Percentiles rank a stretch among this genome's conserved stretches.
phyloP scores from a whole-genome alignment of 2,888 invertebrate genomes.

The Euproctis similis region DNA sequence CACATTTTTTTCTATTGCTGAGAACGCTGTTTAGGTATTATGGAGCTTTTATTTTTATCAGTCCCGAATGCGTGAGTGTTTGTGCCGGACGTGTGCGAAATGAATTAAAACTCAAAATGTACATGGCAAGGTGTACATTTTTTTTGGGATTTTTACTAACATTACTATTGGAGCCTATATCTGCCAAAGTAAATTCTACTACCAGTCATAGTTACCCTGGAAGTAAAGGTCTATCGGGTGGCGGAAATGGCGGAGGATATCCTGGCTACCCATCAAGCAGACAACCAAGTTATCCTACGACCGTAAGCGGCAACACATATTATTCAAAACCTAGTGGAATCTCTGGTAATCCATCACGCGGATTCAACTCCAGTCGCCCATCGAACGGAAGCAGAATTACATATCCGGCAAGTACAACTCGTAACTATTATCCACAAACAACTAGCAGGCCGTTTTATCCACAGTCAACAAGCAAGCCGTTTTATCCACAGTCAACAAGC shows the following conservation, averaged over 20 bases:
- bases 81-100: not conserved
- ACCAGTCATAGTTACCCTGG: constrained; percentile 1
- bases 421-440: no score
- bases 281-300: not conserved
- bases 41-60: not conserved
- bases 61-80: not conserved
- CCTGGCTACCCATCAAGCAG: not conserved
- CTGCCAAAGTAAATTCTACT: not conserved
- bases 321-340: no score
- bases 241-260: not conserved
- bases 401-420: no score
- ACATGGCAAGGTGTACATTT: not conserved
- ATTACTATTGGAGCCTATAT: not conserved
- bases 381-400: not conserved
- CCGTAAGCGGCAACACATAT: not conserved
- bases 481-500: no score
- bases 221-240: not conserved
- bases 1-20: no score
- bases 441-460: no score
- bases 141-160: not conserved
- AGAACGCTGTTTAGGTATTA: no score
- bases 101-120: not conserved
- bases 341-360: no score
- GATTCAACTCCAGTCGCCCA: not conserved
- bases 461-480: no score